Evolutionary conservation across 1,140 invertebrate species (phyloP).

Genomic region (Drosophila saltans): DNA sequence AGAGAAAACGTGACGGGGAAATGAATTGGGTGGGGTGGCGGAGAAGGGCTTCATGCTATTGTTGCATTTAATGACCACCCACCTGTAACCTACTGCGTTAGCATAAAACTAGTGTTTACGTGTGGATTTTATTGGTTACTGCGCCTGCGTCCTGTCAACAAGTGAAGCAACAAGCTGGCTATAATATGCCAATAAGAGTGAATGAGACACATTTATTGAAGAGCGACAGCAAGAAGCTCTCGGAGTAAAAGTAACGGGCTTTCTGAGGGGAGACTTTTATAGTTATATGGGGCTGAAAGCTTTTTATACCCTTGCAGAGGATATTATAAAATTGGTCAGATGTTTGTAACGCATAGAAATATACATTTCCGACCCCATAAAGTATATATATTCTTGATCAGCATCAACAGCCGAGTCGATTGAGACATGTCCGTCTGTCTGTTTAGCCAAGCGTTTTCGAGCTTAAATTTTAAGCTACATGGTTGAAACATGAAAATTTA

Average conservation of each 20-base stretch:
- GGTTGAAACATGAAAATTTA: no score
- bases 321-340: no score
- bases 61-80: constrained; percentile 52
- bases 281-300: constrained; percentile 61
- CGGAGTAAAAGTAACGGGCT: background rate
- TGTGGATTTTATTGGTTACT: constrained; percentile 59
- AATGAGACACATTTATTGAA: constrained; percentile 34
- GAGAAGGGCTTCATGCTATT: constrained; percentile 35
- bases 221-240: constrained; percentile 28
- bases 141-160: constrained; percentile 70
- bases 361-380: no score
- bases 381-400: no score
- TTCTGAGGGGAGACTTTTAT: constrained; percentile 27
- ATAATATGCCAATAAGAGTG: constrained; percentile 10
- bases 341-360: no score
- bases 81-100: constrained; percentile 62
- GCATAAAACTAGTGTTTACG: constrained; percentile 20
- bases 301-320: constrained; percentile 11
- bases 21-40: background rate
- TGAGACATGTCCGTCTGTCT: no score
- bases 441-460: no score
- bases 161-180: constrained; percentile 75
- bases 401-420: no score
- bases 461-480: no score
- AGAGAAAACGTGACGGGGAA: background rate